Percentiles rank a stretch among this genome's conserved stretches.
phyloP scores from a whole-genome alignment of 2,888 invertebrate genomes.

The Cosmia trapezina region DNA sequence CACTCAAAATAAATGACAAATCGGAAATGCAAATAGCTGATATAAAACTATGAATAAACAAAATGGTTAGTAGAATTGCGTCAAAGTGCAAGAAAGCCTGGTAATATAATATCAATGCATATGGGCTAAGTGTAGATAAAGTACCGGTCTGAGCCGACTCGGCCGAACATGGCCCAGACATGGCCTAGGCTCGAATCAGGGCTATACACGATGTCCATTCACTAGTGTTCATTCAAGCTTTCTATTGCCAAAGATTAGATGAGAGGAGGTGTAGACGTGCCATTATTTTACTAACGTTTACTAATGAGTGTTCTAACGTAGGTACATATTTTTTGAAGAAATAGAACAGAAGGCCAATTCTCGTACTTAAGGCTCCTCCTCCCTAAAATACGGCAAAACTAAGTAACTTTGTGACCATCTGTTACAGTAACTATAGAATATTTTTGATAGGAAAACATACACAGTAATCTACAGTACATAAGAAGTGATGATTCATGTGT shows the following conservation, averaged over 20 bases:
- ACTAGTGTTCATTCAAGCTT: constrained; percentile 86
- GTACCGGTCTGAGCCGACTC: constrained; percentile 70
- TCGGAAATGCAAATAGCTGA: constrained; percentile 24
- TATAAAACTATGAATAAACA: constrained; percentile 16
- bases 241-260: constrained; percentile 79
- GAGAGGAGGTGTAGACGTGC: constrained; percentile 26
- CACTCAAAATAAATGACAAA: constrained; percentile 9
- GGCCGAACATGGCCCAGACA: constrained; percentile 67
- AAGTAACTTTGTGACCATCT: too few relatives aligned
- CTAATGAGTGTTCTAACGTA: too few relatives aligned
- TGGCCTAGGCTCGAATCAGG: constrained; percentile 67
- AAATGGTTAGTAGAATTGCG: constrained; percentile 35
- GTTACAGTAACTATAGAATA: too few relatives aligned
- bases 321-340: too few relatives aligned
- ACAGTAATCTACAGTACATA: too few relatives aligned
- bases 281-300: not conserved
- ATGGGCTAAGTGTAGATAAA: constrained; percentile 70
- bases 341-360: too few relatives aligned
- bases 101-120: constrained; percentile 61
- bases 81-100: constrained; percentile 52
- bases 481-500: too few relatives aligned
- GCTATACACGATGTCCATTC: constrained; percentile 78
- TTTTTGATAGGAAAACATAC: too few relatives aligned
- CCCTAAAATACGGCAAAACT: too few relatives aligned
- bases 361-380: too few relatives aligned